These are phyloP conservation scores for Leucosticte australis DNA, from an alignment of 2,113 vertebrate genomes.

Conservation along the genomic window DNA sequence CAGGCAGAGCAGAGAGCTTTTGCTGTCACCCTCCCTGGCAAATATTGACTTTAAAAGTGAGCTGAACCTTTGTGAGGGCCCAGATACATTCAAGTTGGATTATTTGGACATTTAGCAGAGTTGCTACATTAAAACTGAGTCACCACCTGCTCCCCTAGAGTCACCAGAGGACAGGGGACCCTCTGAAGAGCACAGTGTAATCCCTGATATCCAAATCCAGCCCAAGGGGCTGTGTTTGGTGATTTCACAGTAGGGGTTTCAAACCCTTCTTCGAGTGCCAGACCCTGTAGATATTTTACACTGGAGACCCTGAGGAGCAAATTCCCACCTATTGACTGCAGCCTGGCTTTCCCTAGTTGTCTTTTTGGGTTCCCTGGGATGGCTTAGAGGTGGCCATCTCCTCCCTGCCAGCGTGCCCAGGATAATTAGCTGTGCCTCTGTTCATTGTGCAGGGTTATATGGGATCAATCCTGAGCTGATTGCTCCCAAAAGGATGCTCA, in stretches of 20 bases:
- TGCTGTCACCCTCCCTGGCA: neutral
- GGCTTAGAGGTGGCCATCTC: neutral
- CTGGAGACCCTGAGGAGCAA: neutral
- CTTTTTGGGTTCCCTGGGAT: neutral
- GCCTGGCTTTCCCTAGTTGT: neutral
- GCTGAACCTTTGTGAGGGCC: neutral
- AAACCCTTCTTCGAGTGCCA: neutral
- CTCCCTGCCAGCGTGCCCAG: neutral
- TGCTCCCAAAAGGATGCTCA: neutral
- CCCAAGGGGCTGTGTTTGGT: rapidly evolving
- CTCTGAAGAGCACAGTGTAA: neutral
- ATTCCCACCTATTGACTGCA: neutral
- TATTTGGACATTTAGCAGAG: neutral
- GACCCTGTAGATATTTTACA: neutral
- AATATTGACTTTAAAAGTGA: neutral
- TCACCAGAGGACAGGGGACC: neutral
- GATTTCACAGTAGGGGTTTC: neutral
- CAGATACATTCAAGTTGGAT: neutral
- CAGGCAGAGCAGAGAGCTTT: neutral
- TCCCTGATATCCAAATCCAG: neutral
- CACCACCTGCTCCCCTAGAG: neutral
- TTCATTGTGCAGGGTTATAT: neutral
- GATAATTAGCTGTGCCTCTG: neutral
- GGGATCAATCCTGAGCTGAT: neutral
- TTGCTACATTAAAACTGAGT: neutral